phyloP scores from a whole-genome alignment of 2,888 invertebrate species.

The Leucophenga maculata region DNA sequence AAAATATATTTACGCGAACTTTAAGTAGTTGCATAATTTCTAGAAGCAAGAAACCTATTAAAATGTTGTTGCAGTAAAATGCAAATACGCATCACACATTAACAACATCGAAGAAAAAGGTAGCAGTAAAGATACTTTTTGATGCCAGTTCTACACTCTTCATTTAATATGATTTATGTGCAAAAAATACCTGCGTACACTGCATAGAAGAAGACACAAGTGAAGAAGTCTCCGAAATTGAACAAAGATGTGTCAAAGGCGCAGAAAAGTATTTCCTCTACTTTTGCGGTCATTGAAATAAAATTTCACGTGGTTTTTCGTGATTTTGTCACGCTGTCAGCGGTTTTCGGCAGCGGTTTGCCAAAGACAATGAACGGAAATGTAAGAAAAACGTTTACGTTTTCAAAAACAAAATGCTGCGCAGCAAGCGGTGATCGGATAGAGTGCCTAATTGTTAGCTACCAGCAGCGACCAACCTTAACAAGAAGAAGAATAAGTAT shows the following conservation, averaged over 20 bases:
- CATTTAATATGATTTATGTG: constrained; percentile 20
- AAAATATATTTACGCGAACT: background rate
- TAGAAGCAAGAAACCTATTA: background rate
- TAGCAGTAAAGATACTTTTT: background rate
- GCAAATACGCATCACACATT: constrained; percentile 50
- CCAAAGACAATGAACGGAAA: constrained; percentile 39
- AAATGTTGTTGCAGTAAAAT: constrained; percentile 46
- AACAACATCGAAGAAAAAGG: background rate
- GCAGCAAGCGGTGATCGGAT: constrained; percentile 37
- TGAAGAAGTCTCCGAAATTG: constrained; percentile 3
- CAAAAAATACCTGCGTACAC: constrained; percentile 10
- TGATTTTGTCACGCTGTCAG: constrained; percentile 65
- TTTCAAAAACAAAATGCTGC: constrained; percentile 18
- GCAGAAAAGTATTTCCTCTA: constrained; percentile 24
- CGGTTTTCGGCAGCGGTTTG: constrained; percentile 56
- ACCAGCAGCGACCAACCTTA: constrained; percentile 10
- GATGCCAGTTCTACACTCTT: background rate
- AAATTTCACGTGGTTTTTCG: constrained; percentile 64
- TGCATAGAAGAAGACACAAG: background rate
- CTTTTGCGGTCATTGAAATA: constrained; percentile 64
- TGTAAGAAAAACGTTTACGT: constrained; percentile 21
- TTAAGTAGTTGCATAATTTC: no score
- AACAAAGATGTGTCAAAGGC: constrained; percentile 4
- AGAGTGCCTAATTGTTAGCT: constrained; percentile 47
- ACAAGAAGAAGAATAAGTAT: no score